Conservation (phyloP, 2,797 vertebrate species). For the Enteromius anoplus region DNA sequence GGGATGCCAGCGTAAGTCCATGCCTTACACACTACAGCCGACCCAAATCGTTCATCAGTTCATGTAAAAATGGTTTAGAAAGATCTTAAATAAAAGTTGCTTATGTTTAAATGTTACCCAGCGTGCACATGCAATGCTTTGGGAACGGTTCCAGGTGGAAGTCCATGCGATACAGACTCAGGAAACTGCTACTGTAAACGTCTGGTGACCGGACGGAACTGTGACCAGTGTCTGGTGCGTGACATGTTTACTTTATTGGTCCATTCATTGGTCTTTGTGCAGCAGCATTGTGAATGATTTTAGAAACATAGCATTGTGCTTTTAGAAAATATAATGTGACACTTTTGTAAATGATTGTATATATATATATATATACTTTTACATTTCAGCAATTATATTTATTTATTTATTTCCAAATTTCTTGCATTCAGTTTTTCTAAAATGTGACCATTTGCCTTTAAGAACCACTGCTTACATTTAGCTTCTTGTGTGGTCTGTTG, state of each 20-base stretch:
- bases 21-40: neutral
- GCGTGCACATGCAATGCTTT: slow-evolving; percentile 89
- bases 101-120: slow-evolving; percentile 62
- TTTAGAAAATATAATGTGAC: neutral
- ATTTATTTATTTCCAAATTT: neutral
- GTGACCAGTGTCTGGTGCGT: slow-evolving; percentile 92
- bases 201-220: slow-evolving; percentile 87
- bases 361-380: too few species aligned
- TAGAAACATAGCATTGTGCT: neutral
- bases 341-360: neutral
- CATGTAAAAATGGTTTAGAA: neutral
- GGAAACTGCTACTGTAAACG: slow-evolving; percentile 97
- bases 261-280: neutral
- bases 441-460: neutral
- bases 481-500: slow-evolving; percentile 48
- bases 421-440: neutral
- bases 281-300: neutral
- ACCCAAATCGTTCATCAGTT: neutral
- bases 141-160: slow-evolving; percentile 89
- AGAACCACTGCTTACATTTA: slow-evolving; percentile 18
- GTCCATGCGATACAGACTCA: slow-evolving; percentile 86
- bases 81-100: neutral
- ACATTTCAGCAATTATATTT: too few species aligned
- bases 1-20: slow-evolving; percentile 86
- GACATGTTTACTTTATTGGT: slow-evolving; percentile 11